A percentile compares a stretch with the other conserved stretches of the same genome.
These are phyloP conservation scores for Clupea harengus DNA, from an alignment of 2,113 vertebrate genomes.

Conservation along the genomic window DNA sequence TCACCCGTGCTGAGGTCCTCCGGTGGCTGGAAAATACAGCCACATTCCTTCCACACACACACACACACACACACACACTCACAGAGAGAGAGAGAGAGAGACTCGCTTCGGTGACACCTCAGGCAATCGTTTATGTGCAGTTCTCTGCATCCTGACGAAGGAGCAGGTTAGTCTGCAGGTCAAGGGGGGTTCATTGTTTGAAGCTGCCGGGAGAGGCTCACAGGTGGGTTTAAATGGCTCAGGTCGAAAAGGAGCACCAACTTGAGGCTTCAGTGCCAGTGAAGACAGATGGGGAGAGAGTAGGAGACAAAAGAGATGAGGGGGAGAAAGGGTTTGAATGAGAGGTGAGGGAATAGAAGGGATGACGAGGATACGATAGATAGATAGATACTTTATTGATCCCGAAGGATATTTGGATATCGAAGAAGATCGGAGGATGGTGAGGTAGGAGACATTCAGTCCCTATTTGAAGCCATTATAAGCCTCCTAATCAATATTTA, in stretches of 20 bases:
- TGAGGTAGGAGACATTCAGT: neutral
- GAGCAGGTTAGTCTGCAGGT: neutral
- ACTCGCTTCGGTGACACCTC: neutral
- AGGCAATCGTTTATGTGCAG: neutral
- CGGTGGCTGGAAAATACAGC: neutral
- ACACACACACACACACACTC: neutral
- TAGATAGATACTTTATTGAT: too few relatives aligned
- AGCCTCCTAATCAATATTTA: neutral
- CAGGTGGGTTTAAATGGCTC: neutral
- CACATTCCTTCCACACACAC: neutral
- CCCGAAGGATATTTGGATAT: neutral
- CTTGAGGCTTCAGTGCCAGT: neutral
- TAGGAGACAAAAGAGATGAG: neutral
- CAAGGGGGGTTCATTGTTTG: neutral
- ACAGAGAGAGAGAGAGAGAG: neutral
- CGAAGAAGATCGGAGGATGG: neutral
- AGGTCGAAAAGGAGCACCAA: neutral
- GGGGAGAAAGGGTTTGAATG: neutral
- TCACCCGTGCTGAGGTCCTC: slow-evolving; percentile 24
- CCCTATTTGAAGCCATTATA: neutral
- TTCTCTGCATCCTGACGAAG: neutral
- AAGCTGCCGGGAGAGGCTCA: neutral
- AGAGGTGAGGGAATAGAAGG: neutral
- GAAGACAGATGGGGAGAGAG: neutral
- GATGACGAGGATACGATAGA: too few relatives aligned